phyloP scores from a whole-genome alignment of 2,888 invertebrate genomes.

The Desoria tigrina region DNA sequence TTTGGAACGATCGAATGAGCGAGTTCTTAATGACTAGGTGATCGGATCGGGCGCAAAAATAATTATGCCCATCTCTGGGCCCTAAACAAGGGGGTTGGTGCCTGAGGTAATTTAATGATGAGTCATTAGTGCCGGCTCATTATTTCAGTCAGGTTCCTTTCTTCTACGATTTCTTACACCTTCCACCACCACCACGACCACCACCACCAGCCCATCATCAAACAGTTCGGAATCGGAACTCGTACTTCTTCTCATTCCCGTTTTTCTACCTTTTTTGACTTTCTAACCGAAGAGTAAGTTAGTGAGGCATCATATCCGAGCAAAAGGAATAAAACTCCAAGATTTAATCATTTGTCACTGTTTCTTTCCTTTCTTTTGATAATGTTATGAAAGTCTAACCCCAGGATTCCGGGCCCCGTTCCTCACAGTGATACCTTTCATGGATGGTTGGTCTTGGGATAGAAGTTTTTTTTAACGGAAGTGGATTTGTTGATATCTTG shows the following conservation, averaged over 20 bases:
- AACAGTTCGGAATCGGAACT: conserved; percentile 4
- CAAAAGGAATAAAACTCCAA: conserved; percentile 11
- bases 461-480: too few species aligned
- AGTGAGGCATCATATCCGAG: conserved; percentile 10
- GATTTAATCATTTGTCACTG: conserved; percentile 20
- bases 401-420: too few species aligned
- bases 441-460: too few species aligned
- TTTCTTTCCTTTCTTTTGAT: background rate
- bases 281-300: conserved; percentile 1
- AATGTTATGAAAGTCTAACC: too few species aligned
- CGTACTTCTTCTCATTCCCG: background rate
- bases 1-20: too few species aligned
- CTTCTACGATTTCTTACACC: background rate
- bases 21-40: too few species aligned
- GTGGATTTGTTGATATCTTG: too few species aligned
- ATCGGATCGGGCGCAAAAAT: too few species aligned
- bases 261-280: background rate
- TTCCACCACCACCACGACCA: background rate
- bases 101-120: conserved; percentile 29
- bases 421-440: too few species aligned
- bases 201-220: background rate
- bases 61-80: too few species aligned
- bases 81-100: background rate
- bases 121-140: conserved; percentile 39
- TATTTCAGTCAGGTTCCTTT: conserved; percentile 21